A percentile compares a stretch with the other conserved stretches of the same genome.
Conservation (phyloP, 2,797 vertebrate genomes). For the Chelon labrosus region DNA sequence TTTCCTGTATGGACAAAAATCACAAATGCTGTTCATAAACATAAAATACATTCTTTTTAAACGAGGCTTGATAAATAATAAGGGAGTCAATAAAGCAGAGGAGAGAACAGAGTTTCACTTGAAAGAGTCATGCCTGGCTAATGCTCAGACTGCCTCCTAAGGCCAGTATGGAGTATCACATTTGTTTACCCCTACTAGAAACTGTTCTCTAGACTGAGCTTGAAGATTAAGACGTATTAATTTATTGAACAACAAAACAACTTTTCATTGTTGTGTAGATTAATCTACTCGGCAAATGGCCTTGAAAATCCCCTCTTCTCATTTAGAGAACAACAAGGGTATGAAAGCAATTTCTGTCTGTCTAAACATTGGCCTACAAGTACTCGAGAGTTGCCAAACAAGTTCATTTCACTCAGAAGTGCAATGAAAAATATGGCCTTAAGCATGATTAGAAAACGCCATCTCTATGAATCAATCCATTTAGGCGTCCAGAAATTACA, state of each 20-base stretch:
- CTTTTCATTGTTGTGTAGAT: constrained; percentile 3
- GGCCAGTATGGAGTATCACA: background rate
- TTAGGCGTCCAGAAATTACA: constrained; percentile 49
- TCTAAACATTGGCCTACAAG: constrained; percentile 38
- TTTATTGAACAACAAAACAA: background rate
- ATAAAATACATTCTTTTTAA: background rate
- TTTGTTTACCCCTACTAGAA: background rate
- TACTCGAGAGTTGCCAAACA: constrained; percentile 49
- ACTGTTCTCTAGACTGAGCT: background rate
- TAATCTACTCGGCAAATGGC: background rate
- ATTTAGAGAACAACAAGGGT: constrained; percentile 15
- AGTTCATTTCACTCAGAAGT: constrained; percentile 59
- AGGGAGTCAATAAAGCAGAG: background rate
- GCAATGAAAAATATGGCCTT: constrained; percentile 48
- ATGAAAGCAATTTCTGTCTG: constrained; percentile 32
- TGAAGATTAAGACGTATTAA: background rate
- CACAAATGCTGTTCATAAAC: background rate
- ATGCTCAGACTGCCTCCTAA: background rate
- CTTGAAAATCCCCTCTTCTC: background rate
- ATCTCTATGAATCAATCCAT: constrained; percentile 62
- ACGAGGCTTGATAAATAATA: too few relatives aligned
- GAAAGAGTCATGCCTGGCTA: too few relatives aligned
- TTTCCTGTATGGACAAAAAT: background rate
- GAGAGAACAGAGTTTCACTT: background rate
- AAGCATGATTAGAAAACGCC: constrained; percentile 64